Evolutionary conservation across 2,888 invertebrate genomes (phyloP), one percentile per base, ranked within the genome.

Genomic region (Eulithis testata): DNA sequence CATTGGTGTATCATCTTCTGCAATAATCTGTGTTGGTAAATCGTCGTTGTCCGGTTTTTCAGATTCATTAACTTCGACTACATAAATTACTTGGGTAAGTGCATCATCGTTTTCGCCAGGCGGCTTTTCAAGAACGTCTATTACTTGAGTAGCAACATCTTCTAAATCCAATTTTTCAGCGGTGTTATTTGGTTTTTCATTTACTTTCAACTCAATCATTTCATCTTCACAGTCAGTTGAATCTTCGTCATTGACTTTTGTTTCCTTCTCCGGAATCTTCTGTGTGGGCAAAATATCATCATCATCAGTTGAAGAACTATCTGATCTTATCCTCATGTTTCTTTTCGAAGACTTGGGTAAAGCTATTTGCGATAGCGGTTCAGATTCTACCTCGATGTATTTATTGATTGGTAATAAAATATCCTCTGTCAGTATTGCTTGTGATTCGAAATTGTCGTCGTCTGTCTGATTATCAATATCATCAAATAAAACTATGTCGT

Each of bases 401-500:
- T 56, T 59, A 49, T 72, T 68, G 21, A 60, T 69, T 21, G 68
- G 61, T 40, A 70, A 59, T 6, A 73, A 70, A 14, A 77, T 70
- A 67, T 82, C 81, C 56, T 81, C 75, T 3, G 80, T 76, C 61
- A 89, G 66, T 65, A 91, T 73, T 9, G 85, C 82, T 72, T 91
- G 91, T 0, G 91, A 91, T 65, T 83, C 80, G 67, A 85, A 82
- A 45, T 81, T 75, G 40, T 86, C 86, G 11, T 79, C 74, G 36
- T 83, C 68, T 21, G 73, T 56, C 60, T 83, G 77, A 57, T 71
- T 78, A 55, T 87, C 84, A 51, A 89, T 67, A 45, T 89, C 90
- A 49, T 89, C 85, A 80, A 90, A 89, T 9, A 85, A 47, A 64
- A 91, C 80, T 63, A 82, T 79, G 64, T 90, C 90, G 71, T 87